Percentiles rank a stretch among this genome's conserved stretches.
These are phyloP conservation scores for Bergia puertoricense DNA, from an alignment of 92 coral and sea anemone species.

Conservation along the genomic window DNA sequence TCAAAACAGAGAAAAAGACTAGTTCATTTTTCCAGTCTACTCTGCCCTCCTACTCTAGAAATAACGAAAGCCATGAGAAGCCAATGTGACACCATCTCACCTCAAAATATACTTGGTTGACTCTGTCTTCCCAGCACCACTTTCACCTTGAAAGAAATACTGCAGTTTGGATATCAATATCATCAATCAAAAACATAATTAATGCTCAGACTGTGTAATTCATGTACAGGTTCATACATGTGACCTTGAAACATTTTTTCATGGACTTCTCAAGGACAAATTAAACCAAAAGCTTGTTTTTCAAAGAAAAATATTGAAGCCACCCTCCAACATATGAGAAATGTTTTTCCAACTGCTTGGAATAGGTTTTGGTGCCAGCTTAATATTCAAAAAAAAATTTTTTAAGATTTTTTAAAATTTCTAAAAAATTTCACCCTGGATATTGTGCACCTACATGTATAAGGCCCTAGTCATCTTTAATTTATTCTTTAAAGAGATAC, in stretches of 20 bases:
- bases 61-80: not conserved
- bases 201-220: not conserved
- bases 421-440: too few species aligned
- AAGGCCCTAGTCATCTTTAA: too few species aligned
- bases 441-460: too few species aligned
- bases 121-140: conserved; percentile 99
- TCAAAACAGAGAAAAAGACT: too few species aligned
- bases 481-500: too few species aligned
- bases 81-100: conserved; percentile 36
- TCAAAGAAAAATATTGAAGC: too few species aligned
- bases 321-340: too few species aligned
- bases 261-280: not conserved
- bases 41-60: not conserved
- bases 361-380: not conserved
- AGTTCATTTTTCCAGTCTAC: too few species aligned
- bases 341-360: not conserved
- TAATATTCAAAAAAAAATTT: too few species aligned
- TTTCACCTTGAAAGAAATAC: conserved; percentile 73
- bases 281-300: too few species aligned
- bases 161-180: too few species aligned
- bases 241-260: not conserved
- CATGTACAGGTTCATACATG: not conserved
- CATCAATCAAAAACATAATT: not conserved
- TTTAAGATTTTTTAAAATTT: too few species aligned
- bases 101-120: conserved; percentile 94